Percentiles rank a stretch among this genome's conserved stretches.
phyloP scores from a whole-genome alignment of 2,888 invertebrate species.

The Mesorhabditis sp. region DNA sequence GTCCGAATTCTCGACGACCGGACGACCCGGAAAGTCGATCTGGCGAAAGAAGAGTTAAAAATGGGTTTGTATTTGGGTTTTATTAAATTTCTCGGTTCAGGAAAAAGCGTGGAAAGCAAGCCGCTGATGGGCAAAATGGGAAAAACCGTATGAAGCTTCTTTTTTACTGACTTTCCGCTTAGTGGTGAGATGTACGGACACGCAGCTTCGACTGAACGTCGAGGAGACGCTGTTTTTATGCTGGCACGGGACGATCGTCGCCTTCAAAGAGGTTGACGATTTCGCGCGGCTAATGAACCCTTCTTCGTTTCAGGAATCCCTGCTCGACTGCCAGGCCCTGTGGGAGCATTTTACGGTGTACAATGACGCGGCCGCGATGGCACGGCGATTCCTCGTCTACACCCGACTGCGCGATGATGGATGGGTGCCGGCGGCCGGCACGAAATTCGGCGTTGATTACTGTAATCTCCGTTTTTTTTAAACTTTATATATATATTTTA shows the following conservation, averaged over 20 bases:
- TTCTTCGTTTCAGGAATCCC: not conserved
- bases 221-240: not conserved
- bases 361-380: not conserved
- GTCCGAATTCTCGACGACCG: too few species aligned
- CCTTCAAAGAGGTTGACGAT: too few species aligned
- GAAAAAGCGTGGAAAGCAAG: too few species aligned
- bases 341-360: not conserved
- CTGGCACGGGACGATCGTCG: too few species aligned
- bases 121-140: too few species aligned
- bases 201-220: not conserved
- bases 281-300: too few species aligned
- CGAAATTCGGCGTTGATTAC: slow-evolving; percentile 35
- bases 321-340: not conserved
- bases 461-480: slow-evolving; percentile 18
- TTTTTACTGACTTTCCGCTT: not conserved
- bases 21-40: too few species aligned
- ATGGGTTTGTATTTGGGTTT: too few species aligned
- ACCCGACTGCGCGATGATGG: slow-evolving; percentile 24
- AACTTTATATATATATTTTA: not conserved
- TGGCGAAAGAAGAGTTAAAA: too few species aligned
- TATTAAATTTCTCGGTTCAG: too few species aligned
- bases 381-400: slow-evolving; percentile 16
- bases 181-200: not conserved
- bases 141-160: too few species aligned
- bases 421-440: slow-evolving; percentile 31